A percentile compares a stretch with the other conserved stretches of the same genome.
phyloP scores from a whole-genome alignment of 2,888 invertebrate species.

The Eupithecia subfuscata region DNA sequence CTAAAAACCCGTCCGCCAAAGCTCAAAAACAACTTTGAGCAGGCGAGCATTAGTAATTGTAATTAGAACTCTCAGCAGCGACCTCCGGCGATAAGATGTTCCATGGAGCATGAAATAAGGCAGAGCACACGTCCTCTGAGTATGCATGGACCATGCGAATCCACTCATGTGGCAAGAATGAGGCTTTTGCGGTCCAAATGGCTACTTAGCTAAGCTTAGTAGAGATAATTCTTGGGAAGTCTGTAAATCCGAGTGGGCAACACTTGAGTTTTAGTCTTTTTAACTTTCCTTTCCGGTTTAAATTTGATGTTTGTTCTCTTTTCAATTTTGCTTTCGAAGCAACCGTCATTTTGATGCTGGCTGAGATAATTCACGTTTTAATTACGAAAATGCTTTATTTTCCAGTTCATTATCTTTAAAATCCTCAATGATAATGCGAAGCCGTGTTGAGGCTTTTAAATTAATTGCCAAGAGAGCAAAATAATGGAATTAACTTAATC shows the following conservation, averaged over 20 bases:
- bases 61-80: conserved; percentile 67
- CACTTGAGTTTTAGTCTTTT: conserved; percentile 13
- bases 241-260: conserved; percentile 13
- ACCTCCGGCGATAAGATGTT: conserved; percentile 82
- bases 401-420: conserved; percentile 48
- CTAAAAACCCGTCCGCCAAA: conserved; percentile 47
- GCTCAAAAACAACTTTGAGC: conserved; percentile 71
- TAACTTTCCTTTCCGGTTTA: background rate
- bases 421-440: conserved; percentile 49
- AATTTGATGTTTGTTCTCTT: background rate
- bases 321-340: background rate
- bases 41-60: conserved; percentile 79
- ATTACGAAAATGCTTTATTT: conserved; percentile 34
- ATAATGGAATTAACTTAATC: conserved; percentile 83
- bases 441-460: conserved; percentile 66
- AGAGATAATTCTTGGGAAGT: conserved; percentile 38
- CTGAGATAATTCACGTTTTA: conserved; percentile 10
- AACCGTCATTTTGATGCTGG: background rate
- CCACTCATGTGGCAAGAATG: conserved; percentile 66
- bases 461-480: conserved; percentile 71
- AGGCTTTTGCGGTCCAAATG: conserved; percentile 61
- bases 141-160: conserved; percentile 65
- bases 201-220: conserved; percentile 50
- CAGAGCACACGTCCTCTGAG: conserved; percentile 60
- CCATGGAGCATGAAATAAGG: conserved; percentile 81